Evolutionary conservation across 2,888 invertebrate species (phyloP).

Genomic region (Idaea biselata): DNA sequence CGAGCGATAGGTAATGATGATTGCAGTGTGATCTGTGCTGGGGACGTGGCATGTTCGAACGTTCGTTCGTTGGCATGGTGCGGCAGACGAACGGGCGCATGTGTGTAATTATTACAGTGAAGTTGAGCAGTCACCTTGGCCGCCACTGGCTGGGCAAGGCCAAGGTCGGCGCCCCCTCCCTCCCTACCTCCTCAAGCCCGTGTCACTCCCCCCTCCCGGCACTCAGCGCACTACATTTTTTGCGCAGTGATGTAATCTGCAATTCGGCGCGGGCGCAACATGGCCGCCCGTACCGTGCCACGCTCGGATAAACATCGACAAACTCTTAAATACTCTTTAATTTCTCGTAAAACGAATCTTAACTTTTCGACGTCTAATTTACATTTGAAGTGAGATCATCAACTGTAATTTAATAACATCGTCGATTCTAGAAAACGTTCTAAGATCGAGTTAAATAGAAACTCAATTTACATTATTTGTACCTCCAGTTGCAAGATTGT

Average conservation of each 20-base stretch:
- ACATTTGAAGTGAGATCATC: slow-evolving; percentile 4
- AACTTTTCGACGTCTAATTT: slow-evolving; percentile 11
- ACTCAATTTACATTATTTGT: slow-evolving; percentile 26
- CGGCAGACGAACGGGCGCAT: slow-evolving; percentile 74
- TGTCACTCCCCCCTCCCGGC: slow-evolving; percentile 19
- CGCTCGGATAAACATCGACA: slow-evolving; percentile 31
- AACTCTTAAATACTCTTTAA: slow-evolving; percentile 10
- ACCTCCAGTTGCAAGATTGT: slow-evolving; percentile 20
- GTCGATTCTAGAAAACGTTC: slow-evolving; percentile 15
- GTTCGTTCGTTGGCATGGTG: slow-evolving; percentile 10
- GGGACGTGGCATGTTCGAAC: neutral
- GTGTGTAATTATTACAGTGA: slow-evolving; percentile 65
- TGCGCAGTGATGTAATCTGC: slow-evolving; percentile 76
- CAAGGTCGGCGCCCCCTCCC: slow-evolving; percentile 54
- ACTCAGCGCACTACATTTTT: slow-evolving; percentile 64
- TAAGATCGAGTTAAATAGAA: slow-evolving; percentile 15
- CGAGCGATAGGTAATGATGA: slow-evolving; percentile 20
- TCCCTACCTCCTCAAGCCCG: slow-evolving; percentile 23
- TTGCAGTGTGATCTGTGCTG: slow-evolving; percentile 37
- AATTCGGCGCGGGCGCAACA: slow-evolving; percentile 74
- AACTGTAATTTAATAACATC: slow-evolving; percentile 4
- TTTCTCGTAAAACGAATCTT: slow-evolving; percentile 15
- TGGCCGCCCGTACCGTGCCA: slow-evolving; percentile 47
- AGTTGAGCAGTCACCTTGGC: slow-evolving; percentile 71
- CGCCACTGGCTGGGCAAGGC: slow-evolving; percentile 74